Evolutionary conservation across 1,140 invertebrate species (phyloP), one percentile per base, ranked within the genome.

Genomic region (Rhysida immarginata): DNA sequence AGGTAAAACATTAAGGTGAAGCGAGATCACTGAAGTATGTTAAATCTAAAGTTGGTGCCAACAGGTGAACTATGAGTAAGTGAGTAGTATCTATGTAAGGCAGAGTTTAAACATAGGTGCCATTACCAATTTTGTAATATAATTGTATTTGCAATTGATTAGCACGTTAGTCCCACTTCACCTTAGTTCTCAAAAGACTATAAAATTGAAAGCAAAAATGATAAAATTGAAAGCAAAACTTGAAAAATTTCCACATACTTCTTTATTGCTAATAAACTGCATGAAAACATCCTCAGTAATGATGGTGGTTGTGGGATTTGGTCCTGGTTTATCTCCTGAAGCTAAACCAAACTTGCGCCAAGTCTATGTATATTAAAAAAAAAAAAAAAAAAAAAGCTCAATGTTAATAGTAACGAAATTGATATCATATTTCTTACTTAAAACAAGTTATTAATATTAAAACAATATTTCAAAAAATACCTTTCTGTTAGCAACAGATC

Each of bases 291-390:
- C 94, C 78, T 99, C 96, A 58, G 85, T 83, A 1, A 91, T 84
- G 65, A 94, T 85, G 2, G 96, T 99, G 0, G 93, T 99, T 0
- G 92, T 83, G 23, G 94, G 88, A 71, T 97, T 95, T 0, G 94
- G 94, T 1, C 95, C 95, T 3, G 90, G 87, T 61, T 90, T 86
- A 66, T 98, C 95, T 66, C 80, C 79, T 23, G 77, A 77, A 3
- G 90, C 92, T 56, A 85, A 82, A 27, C 95, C 95, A 77, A 93
- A 98, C 70, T 98, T 98, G 23, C 80, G 75, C 89, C 89, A 96
- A 44, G 83, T 85, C 71, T 74, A 59, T 23, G 3, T 5, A 46
- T 5, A 46, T 16, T 13, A 46, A 46, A 11, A 46, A 3, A 13
- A 46, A 20, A 13, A 11, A 46, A 16, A 62, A 49, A 53, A 56